Conservation (phyloP, 2,113 vertebrate genomes). For the Perca fluviatilis region DNA sequence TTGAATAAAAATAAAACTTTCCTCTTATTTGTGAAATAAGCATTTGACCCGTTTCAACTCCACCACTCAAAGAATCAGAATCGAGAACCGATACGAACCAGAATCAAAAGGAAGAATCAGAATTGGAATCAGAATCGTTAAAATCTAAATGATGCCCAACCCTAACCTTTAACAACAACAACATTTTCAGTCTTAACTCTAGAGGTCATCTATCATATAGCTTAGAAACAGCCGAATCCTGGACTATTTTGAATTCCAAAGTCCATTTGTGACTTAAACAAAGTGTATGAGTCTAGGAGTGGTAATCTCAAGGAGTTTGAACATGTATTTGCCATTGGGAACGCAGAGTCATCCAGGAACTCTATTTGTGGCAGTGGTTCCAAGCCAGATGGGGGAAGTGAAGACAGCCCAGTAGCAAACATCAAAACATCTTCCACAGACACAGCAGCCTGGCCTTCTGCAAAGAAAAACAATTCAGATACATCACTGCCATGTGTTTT, state of each 20-base stretch:
- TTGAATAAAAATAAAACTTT: too few relatives aligned
- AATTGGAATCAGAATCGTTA: too few relatives aligned
- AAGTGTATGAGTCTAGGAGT: slow-evolving; percentile 26
- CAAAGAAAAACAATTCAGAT: slow-evolving; percentile 3
- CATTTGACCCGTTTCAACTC: too few relatives aligned
- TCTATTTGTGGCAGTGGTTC: slow-evolving; percentile 33
- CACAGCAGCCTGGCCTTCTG: slow-evolving; percentile 30
- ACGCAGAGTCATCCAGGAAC: slow-evolving; percentile 41
- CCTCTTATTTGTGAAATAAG: too few relatives aligned
- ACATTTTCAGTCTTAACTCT: not conserved
- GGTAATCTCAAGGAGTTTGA: slow-evolving; percentile 34
- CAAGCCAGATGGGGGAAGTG: slow-evolving; percentile 43
- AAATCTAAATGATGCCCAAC: too few relatives aligned
- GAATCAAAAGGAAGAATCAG: too few relatives aligned
- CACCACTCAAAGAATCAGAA: too few relatives aligned
- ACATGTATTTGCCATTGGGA: slow-evolving; percentile 58
- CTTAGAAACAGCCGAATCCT: slow-evolving; percentile 40
- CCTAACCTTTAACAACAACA: not conserved
- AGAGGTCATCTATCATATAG: not conserved
- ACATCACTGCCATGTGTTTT: slow-evolving; percentile 9
- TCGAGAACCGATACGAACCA: too few relatives aligned
- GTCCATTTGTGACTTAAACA: slow-evolving; percentile 48
- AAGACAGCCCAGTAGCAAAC: slow-evolving; percentile 53
- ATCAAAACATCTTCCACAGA: slow-evolving; percentile 48
- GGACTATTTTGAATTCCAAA: slow-evolving; percentile 50